Base-by-base conservation (phyloP, 1,140 invertebrate genomes). In the Ostrea denselamellosa region DNA sequence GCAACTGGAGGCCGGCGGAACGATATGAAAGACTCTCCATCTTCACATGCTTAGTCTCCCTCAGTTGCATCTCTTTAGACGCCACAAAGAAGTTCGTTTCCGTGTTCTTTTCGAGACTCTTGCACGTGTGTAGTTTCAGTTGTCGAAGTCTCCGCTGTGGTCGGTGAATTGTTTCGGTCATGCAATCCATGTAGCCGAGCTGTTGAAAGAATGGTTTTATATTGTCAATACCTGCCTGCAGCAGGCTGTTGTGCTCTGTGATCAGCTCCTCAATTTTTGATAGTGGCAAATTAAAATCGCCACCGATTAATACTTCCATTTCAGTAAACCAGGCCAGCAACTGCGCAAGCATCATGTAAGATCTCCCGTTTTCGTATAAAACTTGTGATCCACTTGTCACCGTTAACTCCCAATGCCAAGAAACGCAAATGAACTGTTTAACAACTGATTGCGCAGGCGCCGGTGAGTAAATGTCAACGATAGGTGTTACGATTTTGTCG, bases 41-140 rank as follows among this genome's bases (percentile, higher is more conserved):
- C 10, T 58, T 14, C 8, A 85, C 28, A 25, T 71, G 58, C 51
- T 8, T 12, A 17, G 87, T 88, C 12, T 88, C 54, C 17, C 53
- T 77, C n/a, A 88, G 34, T 51, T 85, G 84, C 87, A 85, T 88
- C 54, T 88, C 87, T 71, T 88, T 88, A 5, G 87, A 88, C 0
- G 87, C 83, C 19, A 88, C 83, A 53, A 88, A 88, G 52, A 83
- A 88, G 54, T 17, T 65, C 17, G 58, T 52, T 12, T n/a, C 19
- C 14, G 52, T 51, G 14, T 25, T 9, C 0, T 34, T 54, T 5
- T 14, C 28, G 17, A 0, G 82, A 62, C 12, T 52, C 17, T 54
- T 56, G 14, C 25, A 82, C 34, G 19, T 71, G 44, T 85, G 83
- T 2, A 88, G 54, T 51, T 85, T 85, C 2, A 88, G 51, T 28